phyloP scores from a whole-genome alignment of 2,888 invertebrate species.

The Rhingia campestris region DNA sequence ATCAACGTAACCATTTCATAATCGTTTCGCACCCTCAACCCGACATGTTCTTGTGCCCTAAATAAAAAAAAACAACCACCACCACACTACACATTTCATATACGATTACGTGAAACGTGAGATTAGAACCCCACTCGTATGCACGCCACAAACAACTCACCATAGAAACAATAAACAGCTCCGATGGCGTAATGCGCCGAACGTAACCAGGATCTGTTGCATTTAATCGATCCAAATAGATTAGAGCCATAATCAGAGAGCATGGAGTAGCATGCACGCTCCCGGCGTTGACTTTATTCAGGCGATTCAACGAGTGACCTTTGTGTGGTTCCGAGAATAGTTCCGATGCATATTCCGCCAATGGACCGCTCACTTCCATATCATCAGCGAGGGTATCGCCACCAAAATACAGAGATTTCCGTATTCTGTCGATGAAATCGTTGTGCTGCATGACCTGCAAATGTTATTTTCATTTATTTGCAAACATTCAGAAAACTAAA shows the following conservation, averaged over 20 bases:
- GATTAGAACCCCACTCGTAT: slow-evolving; percentile 10
- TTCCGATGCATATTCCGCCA: slow-evolving; percentile 91
- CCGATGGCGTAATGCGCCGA: slow-evolving; percentile 91
- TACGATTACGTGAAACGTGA: slow-evolving; percentile 24
- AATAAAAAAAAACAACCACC: slow-evolving; percentile 19
- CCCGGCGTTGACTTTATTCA: slow-evolving; percentile 90
- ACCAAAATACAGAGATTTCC: slow-evolving; percentile 95
- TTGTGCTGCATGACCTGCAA: slow-evolving; percentile 84
- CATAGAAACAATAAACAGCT: slow-evolving; percentile 96
- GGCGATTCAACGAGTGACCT: slow-evolving; percentile 89
- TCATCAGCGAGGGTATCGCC: slow-evolving; percentile 90
- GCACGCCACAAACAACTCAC: slow-evolving; percentile 84
- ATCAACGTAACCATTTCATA: slow-evolving; percentile 41
- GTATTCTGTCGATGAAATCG: slow-evolving; percentile 91
- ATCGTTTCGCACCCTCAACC: slow-evolving; percentile 7
- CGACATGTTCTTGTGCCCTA: slow-evolving; percentile 30
- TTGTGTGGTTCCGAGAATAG: slow-evolving; percentile 91
- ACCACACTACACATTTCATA: neutral
- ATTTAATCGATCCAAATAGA: slow-evolving; percentile 95
- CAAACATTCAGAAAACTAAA: neutral
- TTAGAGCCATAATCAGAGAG: slow-evolving; percentile 94
- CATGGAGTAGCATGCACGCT: slow-evolving; percentile 93
- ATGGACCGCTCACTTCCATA: slow-evolving; percentile 86
- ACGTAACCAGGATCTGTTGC: slow-evolving; percentile 92
- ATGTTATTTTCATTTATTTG: slow-evolving; percentile 2